Percentiles rank a stretch among this genome's conserved stretches.
phyloP scores from a whole-genome alignment of 2,113 vertebrate genomes.

The Hippocampus mohnikei region DNA sequence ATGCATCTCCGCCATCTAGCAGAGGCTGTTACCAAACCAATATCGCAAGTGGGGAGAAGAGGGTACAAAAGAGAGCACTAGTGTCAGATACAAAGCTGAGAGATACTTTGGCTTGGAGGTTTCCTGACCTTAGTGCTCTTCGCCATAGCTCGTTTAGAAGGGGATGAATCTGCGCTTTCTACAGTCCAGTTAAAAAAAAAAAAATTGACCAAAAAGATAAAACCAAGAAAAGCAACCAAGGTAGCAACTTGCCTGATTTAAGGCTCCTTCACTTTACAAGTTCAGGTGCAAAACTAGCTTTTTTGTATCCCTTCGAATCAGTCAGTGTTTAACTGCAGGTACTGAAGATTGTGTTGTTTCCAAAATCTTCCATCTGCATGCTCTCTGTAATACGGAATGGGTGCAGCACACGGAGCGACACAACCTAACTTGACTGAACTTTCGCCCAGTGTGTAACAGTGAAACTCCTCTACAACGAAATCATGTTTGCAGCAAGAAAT shows the following conservation, averaged over 20 bases:
- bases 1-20: constrained; percentile 45
- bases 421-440: too few species aligned
- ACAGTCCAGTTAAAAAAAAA: constrained; percentile 21
- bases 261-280: constrained; percentile 3
- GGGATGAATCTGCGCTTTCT: constrained; percentile 52
- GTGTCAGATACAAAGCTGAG: constrained; percentile 1
- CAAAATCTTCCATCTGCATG: background rate
- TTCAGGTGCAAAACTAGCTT: background rate
- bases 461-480: too few species aligned
- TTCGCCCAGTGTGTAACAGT: too few species aligned
- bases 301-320: background rate
- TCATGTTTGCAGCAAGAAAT: too few species aligned
- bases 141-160: constrained; percentile 18
- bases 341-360: background rate
- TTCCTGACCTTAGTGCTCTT: constrained; percentile 18
- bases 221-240: constrained; percentile 12
- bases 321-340: background rate
- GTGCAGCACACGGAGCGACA: too few species aligned
- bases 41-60: constrained; percentile 25
- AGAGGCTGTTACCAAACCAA: constrained; percentile 25
- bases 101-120: background rate
- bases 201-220: constrained; percentile 19
- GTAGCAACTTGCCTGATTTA: constrained; percentile 20
- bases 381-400: constrained; percentile 3
- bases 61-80: constrained; percentile 1